phyloP scores from a whole-genome alignment of 2,797 vertebrate species.

The Mus caroli region DNA sequence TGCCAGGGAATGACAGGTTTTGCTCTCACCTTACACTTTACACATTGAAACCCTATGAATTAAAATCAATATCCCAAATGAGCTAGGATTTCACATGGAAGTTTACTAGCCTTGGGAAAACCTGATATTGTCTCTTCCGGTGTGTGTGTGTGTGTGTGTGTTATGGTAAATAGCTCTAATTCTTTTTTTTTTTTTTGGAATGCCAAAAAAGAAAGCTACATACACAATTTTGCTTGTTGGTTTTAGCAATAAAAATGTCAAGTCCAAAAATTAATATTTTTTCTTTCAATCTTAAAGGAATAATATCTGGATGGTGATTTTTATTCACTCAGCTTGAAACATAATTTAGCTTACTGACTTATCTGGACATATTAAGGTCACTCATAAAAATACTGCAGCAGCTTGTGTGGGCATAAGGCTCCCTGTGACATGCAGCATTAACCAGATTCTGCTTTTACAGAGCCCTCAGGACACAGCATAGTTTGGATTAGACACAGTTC shows the following conservation, averaged over 20 bases:
- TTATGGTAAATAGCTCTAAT: neutral
- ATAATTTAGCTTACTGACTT: neutral
- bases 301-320: neutral
- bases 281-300: slow-evolving; percentile 20
- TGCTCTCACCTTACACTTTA: neutral
- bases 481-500: neutral
- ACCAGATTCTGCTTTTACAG: neutral
- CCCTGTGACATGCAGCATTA: neutral
- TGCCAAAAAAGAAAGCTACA: neutral
- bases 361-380: neutral
- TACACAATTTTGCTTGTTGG: neutral
- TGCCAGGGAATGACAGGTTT: neutral
- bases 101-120: neutral
- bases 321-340: neutral
- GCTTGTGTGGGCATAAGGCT: neutral
- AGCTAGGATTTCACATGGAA: neutral
- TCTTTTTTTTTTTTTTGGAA: neutral
- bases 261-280: slow-evolving; percentile 4
- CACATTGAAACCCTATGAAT: neutral
- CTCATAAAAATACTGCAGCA: neutral
- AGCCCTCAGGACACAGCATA: neutral
- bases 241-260: slow-evolving; percentile 49
- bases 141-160: too few species aligned
- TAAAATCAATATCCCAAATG: neutral
- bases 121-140: neutral